A percentile compares a stretch with the other conserved stretches of the same genome.
Conservation (phyloP, 2,113 vertebrate genomes). For the Andinoacara biseriatus region DNA sequence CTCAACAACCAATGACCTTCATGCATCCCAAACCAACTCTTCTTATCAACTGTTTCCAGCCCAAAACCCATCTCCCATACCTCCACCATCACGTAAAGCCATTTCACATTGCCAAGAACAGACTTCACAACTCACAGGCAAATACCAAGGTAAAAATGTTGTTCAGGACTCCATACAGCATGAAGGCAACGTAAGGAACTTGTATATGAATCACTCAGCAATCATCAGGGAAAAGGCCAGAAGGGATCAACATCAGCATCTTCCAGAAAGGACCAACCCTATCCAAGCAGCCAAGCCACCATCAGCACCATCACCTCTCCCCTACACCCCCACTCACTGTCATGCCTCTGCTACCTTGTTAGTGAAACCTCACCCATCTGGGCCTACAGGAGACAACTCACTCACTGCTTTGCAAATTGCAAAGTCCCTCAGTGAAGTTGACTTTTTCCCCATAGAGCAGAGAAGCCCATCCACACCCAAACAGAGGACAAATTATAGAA, state of each 20-base stretch:
- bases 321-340: conserved; percentile 59
- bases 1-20: conserved; percentile 56
- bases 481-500: conserved; percentile 61
- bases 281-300: conserved; percentile 45
- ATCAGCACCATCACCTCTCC: conserved; percentile 53
- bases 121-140: conserved; percentile 58
- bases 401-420: conserved; percentile 81
- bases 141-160: conserved; percentile 48
- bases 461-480: conserved; percentile 36
- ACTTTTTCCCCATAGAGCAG: conserved; percentile 61
- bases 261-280: conserved; percentile 58
- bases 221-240: conserved; percentile 62
- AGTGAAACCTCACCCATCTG: conserved; percentile 43
- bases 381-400: conserved; percentile 79
- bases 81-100: conserved; percentile 49
- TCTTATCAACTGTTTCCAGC: conserved; percentile 84
- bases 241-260: conserved; percentile 58
- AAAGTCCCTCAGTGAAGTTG: conserved; percentile 81
- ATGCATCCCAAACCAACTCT: conserved; percentile 54
- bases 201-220: conserved; percentile 73
- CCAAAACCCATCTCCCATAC: conserved; percentile 60
- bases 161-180: conserved; percentile 64
- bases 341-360: conserved; percentile 67
- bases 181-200: conserved; percentile 67
- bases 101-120: conserved; percentile 65